Evolutionary conservation across 1,140 invertebrate genomes (phyloP).

Genomic region (Ceratina australensis): DNA sequence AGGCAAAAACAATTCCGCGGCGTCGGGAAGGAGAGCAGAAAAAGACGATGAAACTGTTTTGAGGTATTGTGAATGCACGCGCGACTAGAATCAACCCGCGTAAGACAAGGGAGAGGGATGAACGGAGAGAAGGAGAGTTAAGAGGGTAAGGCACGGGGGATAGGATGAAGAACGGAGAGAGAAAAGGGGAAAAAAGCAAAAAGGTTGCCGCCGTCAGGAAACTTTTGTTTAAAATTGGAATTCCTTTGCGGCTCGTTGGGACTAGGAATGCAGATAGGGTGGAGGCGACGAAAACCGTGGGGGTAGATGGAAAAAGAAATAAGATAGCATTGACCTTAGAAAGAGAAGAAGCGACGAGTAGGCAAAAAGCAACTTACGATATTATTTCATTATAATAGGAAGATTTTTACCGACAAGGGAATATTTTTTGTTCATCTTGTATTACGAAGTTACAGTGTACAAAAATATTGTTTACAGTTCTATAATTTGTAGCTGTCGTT

Average conservation of each 20-base stretch:
- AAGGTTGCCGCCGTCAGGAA: constrained; percentile 71
- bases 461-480: no score
- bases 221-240: constrained; percentile 77
- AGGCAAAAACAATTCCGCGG: background rate
- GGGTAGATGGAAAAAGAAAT: constrained; percentile 12
- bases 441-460: background rate
- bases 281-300: constrained; percentile 68
- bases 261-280: constrained; percentile 73
- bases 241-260: constrained; percentile 75
- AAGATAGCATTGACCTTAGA: constrained; percentile 12
- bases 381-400: constrained; percentile 67
- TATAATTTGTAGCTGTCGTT: background rate
- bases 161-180: background rate
- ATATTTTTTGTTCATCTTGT: constrained; percentile 52
- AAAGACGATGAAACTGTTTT: constrained; percentile 7
- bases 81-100: constrained; percentile 56
- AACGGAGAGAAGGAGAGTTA: background rate
- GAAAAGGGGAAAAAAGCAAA: constrained; percentile 41
- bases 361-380: constrained; percentile 62
- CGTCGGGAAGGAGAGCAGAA: constrained; percentile 41
- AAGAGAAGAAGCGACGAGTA: constrained; percentile 21
- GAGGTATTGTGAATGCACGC: constrained; percentile 62
- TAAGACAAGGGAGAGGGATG: constrained; percentile 17
- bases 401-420: constrained; percentile 46
- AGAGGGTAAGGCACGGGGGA: background rate